Base-by-base conservation (phyloP, 2,888 invertebrate species). In the Trichopria drosophilae region DNA sequence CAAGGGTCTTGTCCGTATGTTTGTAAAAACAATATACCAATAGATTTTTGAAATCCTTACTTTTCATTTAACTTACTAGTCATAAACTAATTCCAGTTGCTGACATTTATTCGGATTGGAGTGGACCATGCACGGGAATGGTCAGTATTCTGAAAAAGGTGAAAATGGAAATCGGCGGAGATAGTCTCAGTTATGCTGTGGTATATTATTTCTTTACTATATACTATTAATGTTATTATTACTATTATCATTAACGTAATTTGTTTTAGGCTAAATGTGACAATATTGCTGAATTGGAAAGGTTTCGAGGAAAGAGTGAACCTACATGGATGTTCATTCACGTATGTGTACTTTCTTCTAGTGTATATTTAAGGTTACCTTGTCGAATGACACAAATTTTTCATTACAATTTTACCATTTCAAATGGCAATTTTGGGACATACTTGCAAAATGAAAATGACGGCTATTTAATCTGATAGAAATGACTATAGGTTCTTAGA, bases 61-160 rank as follows among this genome's bases (percentile, higher is more conserved):
- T 32, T 39, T 31, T 36, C 37, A 3, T 32, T 16, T n/a, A n/a
- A n/a, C n/a, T n/a, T n/a, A n/a, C n/a, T 20, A 26, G 12, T 31
- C 32, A 36, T 22, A 24, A n/a, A n/a, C n/a, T 37, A 26, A 12
- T 9, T 10, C 6, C n/a, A 93, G 94, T 95, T 57, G 81, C 93
- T 54, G 95, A 95, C 72, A 84, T 95, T 16, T 95, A 90, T 76
- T 87, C 93, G n/a, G 91, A 90, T 55, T 95, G 95, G 95, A 91
- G 92, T 68, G 95, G 95, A 0, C 93, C 94, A 0, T 94, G 94
- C 69, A 79, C 85, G 57, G 91, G 90, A 28, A 91, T 95, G 89
- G 81, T 89, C 51, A 88, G 89, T 49, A 88, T 86, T 73, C 81
- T 95, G 61, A 89, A 89, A 72, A 90, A 90, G 78, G 81, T 94